Conservation (phyloP, 2,797 vertebrate species). For the Petrocephalus sullivani region DNA sequence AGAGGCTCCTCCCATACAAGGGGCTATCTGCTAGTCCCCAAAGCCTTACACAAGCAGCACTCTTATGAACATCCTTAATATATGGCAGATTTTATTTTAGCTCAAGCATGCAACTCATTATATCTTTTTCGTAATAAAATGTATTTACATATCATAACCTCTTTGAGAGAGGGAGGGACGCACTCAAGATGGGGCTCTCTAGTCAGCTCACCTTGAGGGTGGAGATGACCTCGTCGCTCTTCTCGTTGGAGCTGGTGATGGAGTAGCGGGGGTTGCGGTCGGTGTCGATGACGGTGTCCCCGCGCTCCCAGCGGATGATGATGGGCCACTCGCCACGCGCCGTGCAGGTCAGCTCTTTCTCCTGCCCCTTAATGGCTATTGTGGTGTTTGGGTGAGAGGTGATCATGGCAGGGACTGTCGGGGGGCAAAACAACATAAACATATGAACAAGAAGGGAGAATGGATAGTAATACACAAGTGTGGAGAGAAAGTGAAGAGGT, state of each 20-base stretch:
- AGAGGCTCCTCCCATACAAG: background rate
- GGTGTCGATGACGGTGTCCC: slow-evolving; percentile 93
- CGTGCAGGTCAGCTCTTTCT: slow-evolving; percentile 95
- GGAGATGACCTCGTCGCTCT: slow-evolving; percentile 90
- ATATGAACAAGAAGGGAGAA: background rate
- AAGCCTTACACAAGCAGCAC: background rate
- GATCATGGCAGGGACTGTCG: slow-evolving; percentile 89
- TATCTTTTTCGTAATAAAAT: background rate
- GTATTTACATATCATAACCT: background rate
- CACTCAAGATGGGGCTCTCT: background rate
- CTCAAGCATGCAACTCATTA: background rate
- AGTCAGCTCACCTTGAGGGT: slow-evolving; percentile 77
- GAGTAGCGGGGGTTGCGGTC: slow-evolving; percentile 89
- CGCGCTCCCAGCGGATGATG: slow-evolving; percentile 98
- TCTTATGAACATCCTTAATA: background rate
- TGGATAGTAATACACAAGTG: background rate
- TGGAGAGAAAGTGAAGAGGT: background rate
- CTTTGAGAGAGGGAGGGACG: background rate
- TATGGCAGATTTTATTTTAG: background rate
- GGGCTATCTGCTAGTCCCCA: background rate
- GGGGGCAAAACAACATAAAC: background rate
- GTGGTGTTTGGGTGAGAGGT: slow-evolving; percentile 97
- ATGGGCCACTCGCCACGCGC: slow-evolving; percentile 92
- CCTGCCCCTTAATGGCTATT: slow-evolving; percentile 93
- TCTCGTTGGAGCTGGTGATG: slow-evolving; percentile 90